Conservation (phyloP, 2,113 vertebrate genomes). For the Notothenia rossii region DNA sequence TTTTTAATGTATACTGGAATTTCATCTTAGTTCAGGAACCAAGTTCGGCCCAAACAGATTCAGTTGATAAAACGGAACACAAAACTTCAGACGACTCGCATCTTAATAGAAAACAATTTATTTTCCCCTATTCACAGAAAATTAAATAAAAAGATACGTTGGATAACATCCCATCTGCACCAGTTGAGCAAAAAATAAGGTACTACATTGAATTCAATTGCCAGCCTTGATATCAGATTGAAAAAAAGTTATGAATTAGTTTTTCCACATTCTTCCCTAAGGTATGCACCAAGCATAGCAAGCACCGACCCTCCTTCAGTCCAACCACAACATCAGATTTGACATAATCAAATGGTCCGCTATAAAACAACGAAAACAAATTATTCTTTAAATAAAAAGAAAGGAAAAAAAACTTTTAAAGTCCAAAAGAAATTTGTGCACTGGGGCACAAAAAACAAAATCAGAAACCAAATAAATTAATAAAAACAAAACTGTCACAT, state of each 20-base stretch:
- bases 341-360: constrained; percentile 77
- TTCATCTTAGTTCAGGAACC: background rate
- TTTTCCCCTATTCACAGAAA: constrained; percentile 80
- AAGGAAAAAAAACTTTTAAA: constrained; percentile 79
- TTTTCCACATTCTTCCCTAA: constrained; percentile 64
- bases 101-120: constrained; percentile 81
- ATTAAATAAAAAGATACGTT: constrained; percentile 81
- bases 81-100: constrained; percentile 39
- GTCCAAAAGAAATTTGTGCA: constrained; percentile 80
- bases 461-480: constrained; percentile 52
- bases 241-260: constrained; percentile 69
- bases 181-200: constrained; percentile 67
- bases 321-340: constrained; percentile 60
- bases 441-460: constrained; percentile 71
- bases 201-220: constrained; percentile 69
- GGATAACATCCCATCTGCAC: constrained; percentile 79
- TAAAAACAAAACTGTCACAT: constrained; percentile 44
- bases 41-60: background rate
- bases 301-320: constrained; percentile 60
- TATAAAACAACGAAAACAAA: constrained; percentile 84
- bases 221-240: constrained; percentile 71
- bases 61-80: background rate
- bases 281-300: constrained; percentile 61
- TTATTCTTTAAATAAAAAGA: constrained; percentile 85
- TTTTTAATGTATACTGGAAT: background rate